These are phyloP conservation scores for Adrianichthys oophorus DNA, from an alignment of 2,797 vertebrate species.

Conservation along the genomic window DNA sequence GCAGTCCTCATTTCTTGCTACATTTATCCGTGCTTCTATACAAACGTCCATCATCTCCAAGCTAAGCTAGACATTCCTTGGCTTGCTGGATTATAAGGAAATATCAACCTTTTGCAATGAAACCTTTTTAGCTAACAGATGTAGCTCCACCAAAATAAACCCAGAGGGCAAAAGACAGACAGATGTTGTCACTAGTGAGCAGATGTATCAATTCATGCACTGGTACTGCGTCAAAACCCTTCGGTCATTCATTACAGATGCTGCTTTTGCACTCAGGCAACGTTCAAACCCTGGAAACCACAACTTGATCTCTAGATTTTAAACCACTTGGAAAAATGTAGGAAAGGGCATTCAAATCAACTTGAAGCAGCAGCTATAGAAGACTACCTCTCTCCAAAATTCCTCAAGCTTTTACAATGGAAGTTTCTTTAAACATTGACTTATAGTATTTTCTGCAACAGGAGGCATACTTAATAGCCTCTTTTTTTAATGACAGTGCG, in stretches of 20 bases:
- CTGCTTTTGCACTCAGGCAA: not conserved
- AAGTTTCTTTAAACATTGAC: too few species aligned
- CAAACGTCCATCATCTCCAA: not conserved
- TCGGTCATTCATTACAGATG: conserved; percentile 12
- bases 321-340: not conserved
- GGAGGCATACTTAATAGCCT: too few species aligned
- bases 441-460: too few species aligned
- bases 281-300: not conserved
- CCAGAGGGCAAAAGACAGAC: conserved; percentile 18
- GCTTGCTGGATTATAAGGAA: not conserved
- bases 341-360: conserved; percentile 10
- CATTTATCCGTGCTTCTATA: not conserved
- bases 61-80: not conserved
- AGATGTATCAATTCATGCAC: conserved; percentile 21
- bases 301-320: conserved; percentile 6
- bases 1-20: not conserved
- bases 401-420: too few species aligned
- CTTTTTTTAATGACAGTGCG: too few species aligned
- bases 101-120: conserved; percentile 2
- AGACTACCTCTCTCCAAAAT: not conserved
- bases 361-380: conserved; percentile 13
- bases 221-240: conserved; percentile 11
- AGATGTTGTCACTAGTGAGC: conserved; percentile 13
- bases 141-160: conserved; percentile 19
- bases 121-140: conserved; percentile 12